Conservation (phyloP, 2,888 invertebrate species). For the Carabus problematicus region DNA sequence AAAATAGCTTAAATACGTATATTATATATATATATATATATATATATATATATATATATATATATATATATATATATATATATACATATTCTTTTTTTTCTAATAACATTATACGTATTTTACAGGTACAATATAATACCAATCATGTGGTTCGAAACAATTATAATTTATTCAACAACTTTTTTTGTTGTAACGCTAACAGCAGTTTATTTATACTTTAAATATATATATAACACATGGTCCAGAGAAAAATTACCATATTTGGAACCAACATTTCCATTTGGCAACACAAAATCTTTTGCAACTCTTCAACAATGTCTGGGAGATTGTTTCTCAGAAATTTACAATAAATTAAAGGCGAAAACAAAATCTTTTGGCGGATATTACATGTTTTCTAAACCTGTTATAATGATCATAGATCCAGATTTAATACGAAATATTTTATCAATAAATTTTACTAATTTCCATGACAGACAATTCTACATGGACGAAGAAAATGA, state of each 20-base stretch:
- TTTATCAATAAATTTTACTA: conserved; percentile 49
- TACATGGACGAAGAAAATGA: conserved; percentile 11
- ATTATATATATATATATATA: conserved; percentile 37
- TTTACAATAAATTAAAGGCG: background rate
- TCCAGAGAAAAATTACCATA: conserved; percentile 41
- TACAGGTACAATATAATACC: no score
- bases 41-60: conserved; percentile 4
- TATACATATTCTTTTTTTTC: conserved; percentile 26
- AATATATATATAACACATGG: conserved; percentile 44
- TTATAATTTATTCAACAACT: no score
- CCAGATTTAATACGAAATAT: conserved; percentile 49
- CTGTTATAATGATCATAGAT: conserved; percentile 36
- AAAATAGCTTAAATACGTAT: conserved; percentile 26
- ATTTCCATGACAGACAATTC: conserved; percentile 45
- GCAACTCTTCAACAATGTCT: background rate
- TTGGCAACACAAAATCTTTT: conserved; percentile 46
- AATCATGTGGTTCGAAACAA: no score
- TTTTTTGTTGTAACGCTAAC: no score
- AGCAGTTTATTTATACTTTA: background rate
- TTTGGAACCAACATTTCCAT: conserved; percentile 48
- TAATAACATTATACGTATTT: conserved; percentile 29
- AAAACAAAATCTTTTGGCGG: background rate
- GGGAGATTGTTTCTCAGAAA: background rate
- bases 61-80: conserved; percentile 26
- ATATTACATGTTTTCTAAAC: background rate